Conservation (phyloP, 2,888 invertebrate species). For the Leucoptera coffeella region DNA sequence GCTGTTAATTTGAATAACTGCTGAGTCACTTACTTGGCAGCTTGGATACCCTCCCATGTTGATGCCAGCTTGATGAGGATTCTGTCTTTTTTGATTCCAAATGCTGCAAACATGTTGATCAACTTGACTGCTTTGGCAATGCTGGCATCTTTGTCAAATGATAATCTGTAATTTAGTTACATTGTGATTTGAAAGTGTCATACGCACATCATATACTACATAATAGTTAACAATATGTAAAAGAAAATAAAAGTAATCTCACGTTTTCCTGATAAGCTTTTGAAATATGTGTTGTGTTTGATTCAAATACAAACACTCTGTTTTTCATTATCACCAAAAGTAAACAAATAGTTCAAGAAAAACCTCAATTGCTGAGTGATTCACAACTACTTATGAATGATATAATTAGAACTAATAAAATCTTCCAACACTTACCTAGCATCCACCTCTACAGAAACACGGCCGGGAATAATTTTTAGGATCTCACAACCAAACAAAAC, state of each 20-base stretch:
- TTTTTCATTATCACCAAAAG: too few species aligned
- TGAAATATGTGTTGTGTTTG: too few species aligned
- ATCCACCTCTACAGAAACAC: constrained; percentile 96
- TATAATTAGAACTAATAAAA: too few species aligned
- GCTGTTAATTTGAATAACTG: not conserved
- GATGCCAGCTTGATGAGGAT: constrained; percentile 96
- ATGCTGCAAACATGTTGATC: constrained; percentile 83
- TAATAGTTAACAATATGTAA: too few species aligned
- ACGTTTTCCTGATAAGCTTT: too few species aligned
- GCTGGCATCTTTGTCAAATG: constrained; percentile 90
- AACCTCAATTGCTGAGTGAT: too few species aligned
- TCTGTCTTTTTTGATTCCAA: constrained; percentile 85
- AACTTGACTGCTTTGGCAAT: constrained; percentile 84
- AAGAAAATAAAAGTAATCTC: too few species aligned
- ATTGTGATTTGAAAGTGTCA: too few species aligned
- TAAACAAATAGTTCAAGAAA: too few species aligned
- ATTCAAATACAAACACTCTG: too few species aligned
- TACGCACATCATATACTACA: too few species aligned
- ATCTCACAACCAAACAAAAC: constrained; percentile 97
- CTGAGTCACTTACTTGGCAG: constrained; percentile 68
- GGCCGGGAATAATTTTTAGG: constrained; percentile 92
- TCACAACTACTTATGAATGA: too few species aligned
- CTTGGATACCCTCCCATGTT: constrained; percentile 99
- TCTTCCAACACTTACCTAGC: constrained; percentile 58
- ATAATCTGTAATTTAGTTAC: constrained; percentile 58